Conservation (phyloP, 2,797 vertebrate genomes). For the Oryzias sinensis region DNA sequence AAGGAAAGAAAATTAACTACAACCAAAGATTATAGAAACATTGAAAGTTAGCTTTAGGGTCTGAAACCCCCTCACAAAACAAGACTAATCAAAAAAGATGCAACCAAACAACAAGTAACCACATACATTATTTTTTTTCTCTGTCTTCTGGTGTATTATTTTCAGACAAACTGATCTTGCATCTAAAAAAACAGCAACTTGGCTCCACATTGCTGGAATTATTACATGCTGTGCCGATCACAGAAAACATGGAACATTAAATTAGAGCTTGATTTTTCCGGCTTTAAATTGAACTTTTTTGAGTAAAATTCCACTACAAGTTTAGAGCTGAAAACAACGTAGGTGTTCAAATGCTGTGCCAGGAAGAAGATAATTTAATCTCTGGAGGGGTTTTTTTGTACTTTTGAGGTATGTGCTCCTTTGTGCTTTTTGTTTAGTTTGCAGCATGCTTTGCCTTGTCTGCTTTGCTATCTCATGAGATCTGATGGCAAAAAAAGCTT, state of each 20-base stretch:
- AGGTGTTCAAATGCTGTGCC: slow-evolving; percentile 26
- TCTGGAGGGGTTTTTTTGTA: slow-evolving; percentile 37
- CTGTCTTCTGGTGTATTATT: neutral
- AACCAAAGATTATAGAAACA: slow-evolving; percentile 61
- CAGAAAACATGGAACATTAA: slow-evolving; percentile 1
- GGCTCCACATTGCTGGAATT: slow-evolving; percentile 7
- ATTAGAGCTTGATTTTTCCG: slow-evolving; percentile 8
- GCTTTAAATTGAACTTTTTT: slow-evolving; percentile 22
- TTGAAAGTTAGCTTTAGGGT: slow-evolving; percentile 50
- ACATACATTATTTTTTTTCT: neutral
- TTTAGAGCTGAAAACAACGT: slow-evolving; percentile 25
- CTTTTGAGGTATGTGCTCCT: slow-evolving; percentile 44
- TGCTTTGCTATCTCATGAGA: slow-evolving; percentile 64
- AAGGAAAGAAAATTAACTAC: slow-evolving; percentile 61
- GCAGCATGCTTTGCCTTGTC: slow-evolving; percentile 48
- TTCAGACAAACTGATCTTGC: neutral
- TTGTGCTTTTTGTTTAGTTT: slow-evolving; percentile 49
- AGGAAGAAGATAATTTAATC: slow-evolving; percentile 56
- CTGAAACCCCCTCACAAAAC: slow-evolving; percentile 23
- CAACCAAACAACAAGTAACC: no score
- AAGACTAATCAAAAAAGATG: no score
- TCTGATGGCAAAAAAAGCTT: slow-evolving; percentile 48
- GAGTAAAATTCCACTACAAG: slow-evolving; percentile 28
- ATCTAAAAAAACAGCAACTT: neutral
- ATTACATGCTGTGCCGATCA: slow-evolving; percentile 13